phyloP scores from a whole-genome alignment of 2,113 vertebrate species.

The Thymallus thymallus region DNA sequence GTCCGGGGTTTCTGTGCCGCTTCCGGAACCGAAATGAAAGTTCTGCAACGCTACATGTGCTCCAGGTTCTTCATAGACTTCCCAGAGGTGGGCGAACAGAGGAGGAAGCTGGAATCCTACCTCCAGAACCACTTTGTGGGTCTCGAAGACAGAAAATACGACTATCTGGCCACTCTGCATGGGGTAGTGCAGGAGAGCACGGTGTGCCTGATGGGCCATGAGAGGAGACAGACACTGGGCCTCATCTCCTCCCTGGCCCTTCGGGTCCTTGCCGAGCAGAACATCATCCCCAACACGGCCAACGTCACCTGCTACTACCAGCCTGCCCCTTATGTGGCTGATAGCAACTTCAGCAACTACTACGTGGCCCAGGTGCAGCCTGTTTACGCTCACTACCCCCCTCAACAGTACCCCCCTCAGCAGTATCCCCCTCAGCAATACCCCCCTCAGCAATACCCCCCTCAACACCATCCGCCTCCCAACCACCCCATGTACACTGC shows the following conservation, averaged over 20 bases:
- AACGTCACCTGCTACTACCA: constrained; percentile 99
- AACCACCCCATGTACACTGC: constrained; percentile 73
- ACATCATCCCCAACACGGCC: constrained; percentile 92
- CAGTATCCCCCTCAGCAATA: background rate
- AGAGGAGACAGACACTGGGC: constrained; percentile 91
- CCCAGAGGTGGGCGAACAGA: constrained; percentile 90
- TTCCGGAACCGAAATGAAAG: constrained; percentile 85
- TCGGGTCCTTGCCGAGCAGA: constrained; percentile 91
- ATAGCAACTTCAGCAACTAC: constrained; percentile 98
- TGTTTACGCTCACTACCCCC: background rate
- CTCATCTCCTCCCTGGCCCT: constrained; percentile 94
- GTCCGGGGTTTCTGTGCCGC: constrained; percentile 92
- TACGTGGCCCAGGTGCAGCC: constrained; percentile 94
- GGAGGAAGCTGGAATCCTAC: constrained; percentile 95
- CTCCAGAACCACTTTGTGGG: constrained; percentile 98
- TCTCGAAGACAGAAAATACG: constrained; percentile 95
- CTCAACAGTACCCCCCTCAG: background rate
- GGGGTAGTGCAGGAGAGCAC: constrained; percentile 96
- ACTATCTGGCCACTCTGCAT: constrained; percentile 94
- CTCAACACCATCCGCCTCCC: constrained; percentile 70
- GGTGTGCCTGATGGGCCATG: constrained; percentile 97
- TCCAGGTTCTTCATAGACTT: constrained; percentile 99
- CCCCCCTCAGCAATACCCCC: constrained; percentile 37
- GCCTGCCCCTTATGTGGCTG: constrained; percentile 92
- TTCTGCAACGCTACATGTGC: constrained; percentile 98